These are phyloP conservation scores for Atherinomorus stipes DNA, from an alignment of 2,113 vertebrate genomes.

Conservation along the genomic window DNA sequence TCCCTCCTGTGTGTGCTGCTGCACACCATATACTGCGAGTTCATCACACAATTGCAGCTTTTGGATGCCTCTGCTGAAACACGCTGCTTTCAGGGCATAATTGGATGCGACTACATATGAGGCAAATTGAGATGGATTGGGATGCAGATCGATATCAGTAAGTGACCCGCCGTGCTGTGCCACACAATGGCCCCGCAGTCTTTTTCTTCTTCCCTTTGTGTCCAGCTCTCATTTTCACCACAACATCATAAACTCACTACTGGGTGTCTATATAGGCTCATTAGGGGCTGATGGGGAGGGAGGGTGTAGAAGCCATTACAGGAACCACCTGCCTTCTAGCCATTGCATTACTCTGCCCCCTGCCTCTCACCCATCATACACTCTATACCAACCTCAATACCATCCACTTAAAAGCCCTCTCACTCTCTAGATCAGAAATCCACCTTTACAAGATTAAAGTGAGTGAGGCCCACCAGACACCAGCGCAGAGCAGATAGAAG, in stretches of 20 bases:
- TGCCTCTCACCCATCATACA: conserved; percentile 43
- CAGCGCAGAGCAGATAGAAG: conserved; percentile 32
- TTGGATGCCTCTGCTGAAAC: conserved; percentile 36
- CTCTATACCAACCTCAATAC: conserved; percentile 65
- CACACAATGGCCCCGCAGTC: conserved; percentile 32
- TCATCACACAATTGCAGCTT: conserved; percentile 16
- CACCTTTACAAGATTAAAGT: conserved; percentile 76
- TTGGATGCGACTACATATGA: conserved; percentile 61
- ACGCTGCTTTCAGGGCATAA: conserved; percentile 42
- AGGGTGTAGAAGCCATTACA: conserved; percentile 66
- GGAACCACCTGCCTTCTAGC: conserved; percentile 69
- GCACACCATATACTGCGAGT: background rate
- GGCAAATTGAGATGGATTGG: conserved; percentile 75
- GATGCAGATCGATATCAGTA: conserved; percentile 73
- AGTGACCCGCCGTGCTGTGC: conserved; percentile 61
- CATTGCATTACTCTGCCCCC: conserved; percentile 40
- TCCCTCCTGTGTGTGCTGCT: background rate
- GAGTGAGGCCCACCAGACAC: conserved; percentile 57
- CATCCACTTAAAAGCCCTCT: conserved; percentile 75
- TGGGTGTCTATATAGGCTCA: conserved; percentile 62
- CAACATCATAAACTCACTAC: conserved; percentile 56
- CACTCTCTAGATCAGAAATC: conserved; percentile 69
- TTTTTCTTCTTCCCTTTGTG: conserved; percentile 20
- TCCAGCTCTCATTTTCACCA: conserved; percentile 59
- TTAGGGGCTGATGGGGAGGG: conserved; percentile 50